These are phyloP conservation scores for Balaenoptera acutorostrata DNA, from an alignment of 2,113 vertebrate genomes.

Conservation along the genomic window DNA sequence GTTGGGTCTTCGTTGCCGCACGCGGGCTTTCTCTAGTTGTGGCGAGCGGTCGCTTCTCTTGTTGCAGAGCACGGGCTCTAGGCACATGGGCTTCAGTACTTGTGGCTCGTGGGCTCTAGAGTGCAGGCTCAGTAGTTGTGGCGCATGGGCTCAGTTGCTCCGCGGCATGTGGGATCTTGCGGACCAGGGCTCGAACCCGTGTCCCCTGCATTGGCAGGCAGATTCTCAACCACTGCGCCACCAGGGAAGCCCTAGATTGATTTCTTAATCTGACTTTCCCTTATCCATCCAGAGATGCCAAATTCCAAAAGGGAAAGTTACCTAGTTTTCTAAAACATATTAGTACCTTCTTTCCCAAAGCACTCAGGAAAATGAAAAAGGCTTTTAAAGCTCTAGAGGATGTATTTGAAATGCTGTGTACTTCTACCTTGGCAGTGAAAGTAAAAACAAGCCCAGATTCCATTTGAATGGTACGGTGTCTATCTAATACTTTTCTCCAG, in stretches of 20 bases:
- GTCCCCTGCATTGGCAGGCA: too few species aligned
- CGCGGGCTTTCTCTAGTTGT: too few species aligned
- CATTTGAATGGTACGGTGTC: neutral
- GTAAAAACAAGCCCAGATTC: neutral
- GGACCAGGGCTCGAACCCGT: too few species aligned
- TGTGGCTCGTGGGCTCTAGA: too few species aligned
- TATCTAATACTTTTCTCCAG: neutral
- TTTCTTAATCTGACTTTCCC: slow-evolving; percentile 12
- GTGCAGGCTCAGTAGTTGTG: too few species aligned
- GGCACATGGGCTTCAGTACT: too few species aligned
- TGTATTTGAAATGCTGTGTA: neutral
- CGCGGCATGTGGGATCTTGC: too few species aligned
- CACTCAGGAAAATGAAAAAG: neutral
- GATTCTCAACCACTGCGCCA: too few species aligned
- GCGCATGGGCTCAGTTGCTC: too few species aligned
- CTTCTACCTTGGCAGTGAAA: neutral
- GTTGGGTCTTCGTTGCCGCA: too few species aligned
- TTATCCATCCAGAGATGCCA: neutral
- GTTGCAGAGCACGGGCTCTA: too few species aligned
- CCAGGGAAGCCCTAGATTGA: neutral
- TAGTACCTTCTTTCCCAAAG: neutral
- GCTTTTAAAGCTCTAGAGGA: neutral
- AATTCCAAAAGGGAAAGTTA: slow-evolving; percentile 31
- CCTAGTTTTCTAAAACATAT: slow-evolving; percentile 18
- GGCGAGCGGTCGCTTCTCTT: too few species aligned